Evolutionary conservation across 2,113 vertebrate genomes (phyloP).

Genomic region (Phalacrocorax brasilianus): DNA sequence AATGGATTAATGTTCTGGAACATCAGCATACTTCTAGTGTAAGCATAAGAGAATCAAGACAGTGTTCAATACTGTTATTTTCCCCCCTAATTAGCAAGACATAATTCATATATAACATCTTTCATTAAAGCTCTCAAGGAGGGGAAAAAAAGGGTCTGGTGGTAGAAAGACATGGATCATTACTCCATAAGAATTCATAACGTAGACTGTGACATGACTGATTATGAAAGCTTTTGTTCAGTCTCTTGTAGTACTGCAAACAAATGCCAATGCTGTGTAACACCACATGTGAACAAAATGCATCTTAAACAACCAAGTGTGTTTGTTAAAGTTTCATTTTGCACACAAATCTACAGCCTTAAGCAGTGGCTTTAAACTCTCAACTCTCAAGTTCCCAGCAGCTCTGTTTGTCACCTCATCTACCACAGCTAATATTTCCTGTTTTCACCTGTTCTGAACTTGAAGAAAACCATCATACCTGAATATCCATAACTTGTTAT

Average conservation of each 20-base stretch:
- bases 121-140: neutral
- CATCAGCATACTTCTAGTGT: neutral
- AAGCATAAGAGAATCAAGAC: neutral
- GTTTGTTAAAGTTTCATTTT: neutral
- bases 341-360: neutral
- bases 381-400: too few relatives aligned
- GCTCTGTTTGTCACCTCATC: too few relatives aligned
- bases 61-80: neutral
- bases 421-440: too few relatives aligned
- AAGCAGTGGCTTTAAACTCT: neutral
- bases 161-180: neutral
- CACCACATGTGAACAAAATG: neutral
- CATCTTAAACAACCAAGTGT: neutral
- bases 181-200: neutral
- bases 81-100: neutral
- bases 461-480: neutral
- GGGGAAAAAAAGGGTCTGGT: neutral
- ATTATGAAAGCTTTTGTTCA: constrained; percentile 35
- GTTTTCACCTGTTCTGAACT: too few relatives aligned
- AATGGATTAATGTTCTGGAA: neutral
- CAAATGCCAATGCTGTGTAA: neutral
- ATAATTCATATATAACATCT: neutral
- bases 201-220: neutral
- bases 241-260: neutral
- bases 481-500: neutral